phyloP scores from a whole-genome alignment of 2,113 vertebrate species.

The Scartelaos histophorus region DNA sequence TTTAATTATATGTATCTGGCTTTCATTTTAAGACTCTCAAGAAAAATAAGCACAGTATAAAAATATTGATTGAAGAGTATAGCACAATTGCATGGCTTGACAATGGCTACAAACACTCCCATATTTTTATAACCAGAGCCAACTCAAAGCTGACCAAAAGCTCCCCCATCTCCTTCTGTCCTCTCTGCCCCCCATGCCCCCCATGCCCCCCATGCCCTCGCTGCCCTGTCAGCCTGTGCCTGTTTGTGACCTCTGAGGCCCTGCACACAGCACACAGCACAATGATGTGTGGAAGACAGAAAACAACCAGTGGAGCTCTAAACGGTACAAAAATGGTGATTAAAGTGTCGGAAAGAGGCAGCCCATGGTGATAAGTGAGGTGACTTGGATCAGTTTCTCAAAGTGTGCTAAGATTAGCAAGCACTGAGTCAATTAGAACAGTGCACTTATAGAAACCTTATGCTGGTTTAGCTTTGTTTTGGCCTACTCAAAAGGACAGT shows the following conservation, averaged over 20 bases:
- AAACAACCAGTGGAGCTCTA: slow-evolving; percentile 50
- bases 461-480: slow-evolving; percentile 12
- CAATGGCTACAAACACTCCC: neutral
- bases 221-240: slow-evolving; percentile 21
- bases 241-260: slow-evolving; percentile 63
- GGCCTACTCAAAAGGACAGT: neutral
- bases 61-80: neutral
- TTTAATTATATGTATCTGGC: slow-evolving; percentile 3
- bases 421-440: slow-evolving; percentile 43
- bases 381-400: slow-evolving; percentile 52
- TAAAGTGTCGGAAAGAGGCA: slow-evolving; percentile 70
- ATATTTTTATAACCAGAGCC: slow-evolving; percentile 52
- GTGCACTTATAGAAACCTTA: slow-evolving; percentile 13
- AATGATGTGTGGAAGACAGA: slow-evolving; percentile 73
- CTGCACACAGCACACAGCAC: slow-evolving; percentile 41
- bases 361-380: slow-evolving; percentile 69
- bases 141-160: slow-evolving; percentile 52
- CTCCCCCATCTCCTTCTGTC: slow-evolving; percentile 31
- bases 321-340: slow-evolving; percentile 58
- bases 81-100: neutral
- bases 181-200: slow-evolving; percentile 14
- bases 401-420: slow-evolving; percentile 55
- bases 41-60: neutral
- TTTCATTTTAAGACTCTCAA: neutral
- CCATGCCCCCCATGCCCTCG: slow-evolving; percentile 8